Conservation (phyloP, 2,113 vertebrate genomes). For the Apaloderma vittatum region DNA sequence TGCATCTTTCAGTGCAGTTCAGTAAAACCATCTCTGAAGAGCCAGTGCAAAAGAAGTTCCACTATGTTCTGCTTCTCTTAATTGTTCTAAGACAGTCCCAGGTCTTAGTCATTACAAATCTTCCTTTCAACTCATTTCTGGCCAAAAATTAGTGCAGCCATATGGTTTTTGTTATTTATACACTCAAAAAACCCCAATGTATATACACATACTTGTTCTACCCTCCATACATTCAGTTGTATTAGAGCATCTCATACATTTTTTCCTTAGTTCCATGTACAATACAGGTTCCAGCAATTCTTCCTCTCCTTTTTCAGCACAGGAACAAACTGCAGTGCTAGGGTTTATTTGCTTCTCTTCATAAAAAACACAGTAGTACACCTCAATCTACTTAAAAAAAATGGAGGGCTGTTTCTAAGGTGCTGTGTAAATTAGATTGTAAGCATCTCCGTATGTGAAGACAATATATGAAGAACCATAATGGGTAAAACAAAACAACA, state of each 20-base stretch:
- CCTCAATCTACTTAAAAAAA: background rate
- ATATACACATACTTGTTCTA: background rate
- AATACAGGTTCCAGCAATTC: background rate
- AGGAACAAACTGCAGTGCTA: background rate
- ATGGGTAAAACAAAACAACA: background rate
- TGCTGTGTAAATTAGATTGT: background rate
- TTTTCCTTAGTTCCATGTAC: background rate
- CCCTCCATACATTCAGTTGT: rapidly evolving
- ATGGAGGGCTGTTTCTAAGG: rapidly evolving
- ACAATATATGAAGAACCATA: background rate
- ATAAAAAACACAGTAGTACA: background rate
- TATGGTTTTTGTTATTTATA: background rate
- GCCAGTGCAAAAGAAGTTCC: background rate
- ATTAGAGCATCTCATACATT: background rate
- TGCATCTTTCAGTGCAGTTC: background rate
- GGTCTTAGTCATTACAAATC: background rate
- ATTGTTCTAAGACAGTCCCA: background rate
- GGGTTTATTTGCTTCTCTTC: background rate
- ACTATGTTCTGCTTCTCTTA: background rate
- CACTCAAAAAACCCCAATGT: background rate
- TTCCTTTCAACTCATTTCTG: background rate
- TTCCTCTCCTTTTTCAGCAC: background rate
- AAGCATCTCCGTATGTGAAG: background rate
- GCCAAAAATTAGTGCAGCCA: background rate
- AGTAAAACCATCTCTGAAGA: background rate